phyloP scores from a whole-genome alignment of 2,797 vertebrate species.

The Gymnocypris eckloni region DNA sequence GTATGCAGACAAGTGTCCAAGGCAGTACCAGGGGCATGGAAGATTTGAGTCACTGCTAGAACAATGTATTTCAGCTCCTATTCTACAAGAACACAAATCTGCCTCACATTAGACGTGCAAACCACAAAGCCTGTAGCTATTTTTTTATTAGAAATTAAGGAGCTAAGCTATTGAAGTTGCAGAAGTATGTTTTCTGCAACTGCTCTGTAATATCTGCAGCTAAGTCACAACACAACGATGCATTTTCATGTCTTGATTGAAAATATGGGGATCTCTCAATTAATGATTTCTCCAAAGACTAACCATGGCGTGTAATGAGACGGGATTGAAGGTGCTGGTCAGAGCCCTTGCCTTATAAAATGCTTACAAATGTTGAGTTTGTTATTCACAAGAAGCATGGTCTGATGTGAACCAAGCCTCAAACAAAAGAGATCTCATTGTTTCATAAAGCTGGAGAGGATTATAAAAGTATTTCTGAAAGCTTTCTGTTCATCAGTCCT shows the following conservation, averaged over 20 bases:
- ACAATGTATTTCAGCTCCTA: neutral
- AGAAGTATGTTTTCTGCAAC: neutral
- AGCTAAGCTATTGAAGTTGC: neutral
- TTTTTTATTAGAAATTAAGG: neutral
- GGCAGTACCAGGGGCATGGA: neutral
- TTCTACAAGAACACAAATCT: slow-evolving; percentile 5
- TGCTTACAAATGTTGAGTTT: neutral
- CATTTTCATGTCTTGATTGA: neutral
- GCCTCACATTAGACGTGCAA: neutral
- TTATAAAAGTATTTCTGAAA: slow-evolving; percentile 1
- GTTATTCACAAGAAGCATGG: neutral
- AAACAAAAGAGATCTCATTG: neutral
- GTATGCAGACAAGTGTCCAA: neutral
- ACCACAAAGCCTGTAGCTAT: neutral
- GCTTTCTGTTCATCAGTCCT: neutral
- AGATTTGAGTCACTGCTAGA: neutral
- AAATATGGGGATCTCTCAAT: neutral
- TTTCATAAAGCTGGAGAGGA: neutral
- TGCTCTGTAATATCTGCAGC: neutral
- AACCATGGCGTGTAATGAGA: neutral
- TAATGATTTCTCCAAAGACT: neutral
- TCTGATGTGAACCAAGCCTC: slow-evolving; percentile 4
- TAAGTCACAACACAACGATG: neutral
- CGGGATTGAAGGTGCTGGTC: neutral
- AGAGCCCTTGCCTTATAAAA: neutral